Evolutionary conservation across 2,797 vertebrate genomes (phyloP).

Genomic region (Natrix natrix): DNA sequence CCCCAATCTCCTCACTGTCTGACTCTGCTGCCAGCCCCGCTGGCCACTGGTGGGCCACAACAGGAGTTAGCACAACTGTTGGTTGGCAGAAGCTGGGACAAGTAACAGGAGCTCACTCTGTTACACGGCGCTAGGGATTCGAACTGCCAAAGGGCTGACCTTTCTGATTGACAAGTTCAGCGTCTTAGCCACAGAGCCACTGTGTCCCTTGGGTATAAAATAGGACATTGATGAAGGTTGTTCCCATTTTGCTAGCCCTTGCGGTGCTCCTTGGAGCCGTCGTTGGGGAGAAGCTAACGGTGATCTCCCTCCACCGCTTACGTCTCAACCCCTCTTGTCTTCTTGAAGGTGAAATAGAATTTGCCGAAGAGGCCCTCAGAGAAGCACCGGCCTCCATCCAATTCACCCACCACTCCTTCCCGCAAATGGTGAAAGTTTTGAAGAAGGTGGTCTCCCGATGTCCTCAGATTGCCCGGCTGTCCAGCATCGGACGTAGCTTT

Average conservation of each 20-base stretch:
- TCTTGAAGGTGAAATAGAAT: conserved; percentile 64
- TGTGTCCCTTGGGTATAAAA: not conserved
- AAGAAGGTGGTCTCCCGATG: conserved; percentile 88
- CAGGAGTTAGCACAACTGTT: no score
- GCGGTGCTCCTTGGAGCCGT: not conserved
- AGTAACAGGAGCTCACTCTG: no score
- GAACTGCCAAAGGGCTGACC: no score
- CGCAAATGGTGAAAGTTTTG: conserved; percentile 85
- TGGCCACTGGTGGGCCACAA: no score
- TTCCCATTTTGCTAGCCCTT: not conserved
- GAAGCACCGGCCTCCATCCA: conserved; percentile 83
- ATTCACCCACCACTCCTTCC: conserved; percentile 87
- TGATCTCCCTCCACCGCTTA: not conserved
- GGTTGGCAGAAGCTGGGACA: no score
- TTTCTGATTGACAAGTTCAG: no score
- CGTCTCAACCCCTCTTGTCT: not conserved
- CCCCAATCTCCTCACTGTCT: no score
- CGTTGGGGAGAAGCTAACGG: not conserved
- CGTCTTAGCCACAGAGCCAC: no score
- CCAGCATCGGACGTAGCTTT: conserved; percentile 93
- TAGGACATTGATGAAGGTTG: not conserved
- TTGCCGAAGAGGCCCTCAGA: conserved; percentile 56
- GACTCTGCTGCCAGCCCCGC: no score
- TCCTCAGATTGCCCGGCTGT: conserved; percentile 83
- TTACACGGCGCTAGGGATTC: no score